A percentile compares a stretch with the other conserved stretches of the same genome.
Evolutionary conservation across 2,113 vertebrate genomes (phyloP).

Genomic region (Podarcis muralis): DNA sequence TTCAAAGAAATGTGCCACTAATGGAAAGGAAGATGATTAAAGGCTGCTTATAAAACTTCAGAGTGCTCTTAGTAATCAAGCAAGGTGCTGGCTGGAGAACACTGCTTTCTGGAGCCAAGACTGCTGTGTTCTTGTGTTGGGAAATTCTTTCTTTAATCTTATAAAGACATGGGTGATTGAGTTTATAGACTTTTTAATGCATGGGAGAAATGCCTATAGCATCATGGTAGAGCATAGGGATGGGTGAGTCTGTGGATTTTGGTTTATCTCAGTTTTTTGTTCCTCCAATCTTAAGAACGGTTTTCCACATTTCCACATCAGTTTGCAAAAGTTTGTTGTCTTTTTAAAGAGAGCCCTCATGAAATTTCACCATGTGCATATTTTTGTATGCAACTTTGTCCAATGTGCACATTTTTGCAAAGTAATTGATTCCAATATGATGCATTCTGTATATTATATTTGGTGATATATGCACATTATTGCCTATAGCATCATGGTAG

Average conservation of each 20-base stretch:
- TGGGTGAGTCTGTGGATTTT: neutral
- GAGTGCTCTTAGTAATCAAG: neutral
- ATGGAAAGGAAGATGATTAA: conserved; percentile 15
- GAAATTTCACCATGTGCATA: too few species aligned
- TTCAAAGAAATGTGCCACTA: conserved; percentile 5
- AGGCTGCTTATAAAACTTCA: conserved; percentile 12
- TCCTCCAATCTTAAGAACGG: too few species aligned
- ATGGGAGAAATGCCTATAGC: neutral
- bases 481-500: too few species aligned
- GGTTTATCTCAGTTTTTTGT: too few species aligned
- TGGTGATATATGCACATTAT: too few species aligned
- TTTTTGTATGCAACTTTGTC: too few species aligned
- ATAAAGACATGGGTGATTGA: neutral
- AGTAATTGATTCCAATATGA: too few species aligned
- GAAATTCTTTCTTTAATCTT: conserved; percentile 3
- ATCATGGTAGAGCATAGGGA: neutral
- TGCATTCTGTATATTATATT: too few species aligned
- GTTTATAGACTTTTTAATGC: neutral
- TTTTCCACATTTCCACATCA: too few species aligned
- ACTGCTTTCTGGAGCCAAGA: neutral
- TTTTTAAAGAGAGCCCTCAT: too few species aligned
- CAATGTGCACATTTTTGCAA: too few species aligned
- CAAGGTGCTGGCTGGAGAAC: neutral
- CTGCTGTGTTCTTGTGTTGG: neutral
- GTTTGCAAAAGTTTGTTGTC: too few species aligned